Percentiles rank a stretch among this genome's conserved stretches.
These are phyloP conservation scores for Chaunax sp. DNA, from an alignment of 2,797 vertebrate genomes.

Conservation along the genomic window DNA sequence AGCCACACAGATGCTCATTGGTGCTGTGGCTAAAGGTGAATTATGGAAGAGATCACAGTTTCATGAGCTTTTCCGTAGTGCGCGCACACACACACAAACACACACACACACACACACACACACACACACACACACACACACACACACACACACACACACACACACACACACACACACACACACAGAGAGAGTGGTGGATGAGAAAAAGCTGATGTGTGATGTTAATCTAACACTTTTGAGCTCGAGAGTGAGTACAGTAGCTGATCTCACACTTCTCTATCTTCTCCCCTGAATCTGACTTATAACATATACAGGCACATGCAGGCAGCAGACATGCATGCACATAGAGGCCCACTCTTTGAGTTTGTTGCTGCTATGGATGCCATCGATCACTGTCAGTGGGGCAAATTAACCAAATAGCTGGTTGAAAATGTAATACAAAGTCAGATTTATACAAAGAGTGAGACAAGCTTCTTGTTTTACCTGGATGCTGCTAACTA, in stretches of 20 bases:
- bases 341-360: background rate
- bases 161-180: slow-evolving; percentile 22
- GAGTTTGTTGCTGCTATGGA: slow-evolving; percentile 5
- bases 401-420: background rate
- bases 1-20: background rate
- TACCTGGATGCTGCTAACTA: slow-evolving; percentile 1
- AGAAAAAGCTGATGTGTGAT: slow-evolving; percentile 47
- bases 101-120: background rate
- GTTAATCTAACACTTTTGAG: slow-evolving; percentile 65
- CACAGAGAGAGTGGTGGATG: slow-evolving; percentile 22
- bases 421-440: slow-evolving; percentile 2
- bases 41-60: slow-evolving; percentile 45
- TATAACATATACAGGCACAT: slow-evolving; percentile 9
- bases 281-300: slow-evolving; percentile 42
- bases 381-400: background rate
- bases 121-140: slow-evolving; percentile 5
- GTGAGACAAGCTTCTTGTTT: background rate
- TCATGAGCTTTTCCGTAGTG: slow-evolving; percentile 1
- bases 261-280: slow-evolving; percentile 50
- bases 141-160: slow-evolving; percentile 23
- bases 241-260: slow-evolving; percentile 27
- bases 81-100: slow-evolving; percentile 14
- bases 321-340: background rate
- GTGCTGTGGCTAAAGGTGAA: slow-evolving; percentile 43
- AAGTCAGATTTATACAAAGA: slow-evolving; percentile 18